Conservation (phyloP, 2,888 invertebrate species). For the Dasypolia templi region DNA sequence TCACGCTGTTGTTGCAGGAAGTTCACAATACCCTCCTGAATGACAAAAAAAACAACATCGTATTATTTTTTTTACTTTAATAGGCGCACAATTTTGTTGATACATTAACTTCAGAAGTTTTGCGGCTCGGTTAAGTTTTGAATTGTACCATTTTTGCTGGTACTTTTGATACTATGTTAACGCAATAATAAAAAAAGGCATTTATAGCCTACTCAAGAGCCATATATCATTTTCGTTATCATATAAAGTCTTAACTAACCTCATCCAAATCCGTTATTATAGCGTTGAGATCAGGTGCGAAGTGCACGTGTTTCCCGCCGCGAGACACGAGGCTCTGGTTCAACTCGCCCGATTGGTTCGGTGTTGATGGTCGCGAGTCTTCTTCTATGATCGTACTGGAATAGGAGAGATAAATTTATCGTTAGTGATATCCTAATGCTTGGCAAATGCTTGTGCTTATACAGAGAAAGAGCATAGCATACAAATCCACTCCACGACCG, state of each 20-base stretch:
- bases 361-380: constrained; percentile 74
- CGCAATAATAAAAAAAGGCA: not conserved
- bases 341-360: constrained; percentile 71
- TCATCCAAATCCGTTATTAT: constrained; percentile 91
- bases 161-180: not conserved
- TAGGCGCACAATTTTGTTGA: too few species aligned
- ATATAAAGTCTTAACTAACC: constrained; percentile 4
- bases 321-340: constrained; percentile 76
- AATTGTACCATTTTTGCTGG: not conserved
- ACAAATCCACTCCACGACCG: not conserved
- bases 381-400: constrained; percentile 70
- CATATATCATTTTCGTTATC: not conserved
- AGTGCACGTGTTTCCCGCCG: constrained; percentile 91
- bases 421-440: not conserved
- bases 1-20: constrained; percentile 89
- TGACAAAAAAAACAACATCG: not conserved
- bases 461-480: not conserved
- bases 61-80: too few species aligned
- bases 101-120: not conserved
- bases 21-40: constrained; percentile 87
- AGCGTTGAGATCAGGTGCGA: constrained; percentile 92
- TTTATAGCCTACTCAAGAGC: not conserved
- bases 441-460: not conserved
- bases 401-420: not conserved
- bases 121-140: not conserved